These are phyloP conservation scores for Megamerina dolium DNA, from an alignment of 2,888 invertebrate genomes.

Conservation along the genomic window DNA sequence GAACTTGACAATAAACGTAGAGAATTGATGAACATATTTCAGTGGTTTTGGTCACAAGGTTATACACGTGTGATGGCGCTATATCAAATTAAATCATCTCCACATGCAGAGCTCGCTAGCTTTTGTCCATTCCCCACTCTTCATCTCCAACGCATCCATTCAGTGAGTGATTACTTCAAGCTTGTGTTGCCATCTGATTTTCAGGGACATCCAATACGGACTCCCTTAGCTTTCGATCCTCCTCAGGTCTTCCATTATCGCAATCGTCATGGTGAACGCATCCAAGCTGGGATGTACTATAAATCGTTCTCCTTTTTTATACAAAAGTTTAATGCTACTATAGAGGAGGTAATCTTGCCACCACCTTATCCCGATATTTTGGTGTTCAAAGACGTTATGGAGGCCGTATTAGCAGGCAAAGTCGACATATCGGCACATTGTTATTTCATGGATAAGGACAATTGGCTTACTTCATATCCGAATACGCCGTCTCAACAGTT, in stretches of 20 bases:
- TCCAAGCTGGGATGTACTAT: slow-evolving; percentile 8
- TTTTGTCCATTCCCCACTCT: too few relatives aligned
- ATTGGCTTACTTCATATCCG: slow-evolving; percentile 8
- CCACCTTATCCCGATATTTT: slow-evolving; percentile 9
- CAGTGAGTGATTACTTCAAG: background rate
- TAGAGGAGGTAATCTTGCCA: slow-evolving; percentile 14
- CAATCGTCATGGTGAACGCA: slow-evolving; percentile 9
- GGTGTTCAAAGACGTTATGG: too few relatives aligned
- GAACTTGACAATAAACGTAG: background rate
- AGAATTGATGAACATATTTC: background rate
- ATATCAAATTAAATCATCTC: background rate
- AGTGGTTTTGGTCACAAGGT: too few relatives aligned
- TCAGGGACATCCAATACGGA: slow-evolving; percentile 7
- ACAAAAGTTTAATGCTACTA: slow-evolving; percentile 12
- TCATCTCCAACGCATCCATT: background rate
- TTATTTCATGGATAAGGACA: too few relatives aligned
- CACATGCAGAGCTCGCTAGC: too few relatives aligned
- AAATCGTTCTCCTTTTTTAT: slow-evolving; percentile 9
- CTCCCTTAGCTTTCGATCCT: too few relatives aligned
- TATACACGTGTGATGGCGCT: background rate
- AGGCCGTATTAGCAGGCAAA: slow-evolving; percentile 4
- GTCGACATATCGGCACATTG: too few relatives aligned
- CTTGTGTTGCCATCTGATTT: slow-evolving; percentile 5
- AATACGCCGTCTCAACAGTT: slow-evolving; percentile 3
- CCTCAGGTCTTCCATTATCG: too few relatives aligned